Percentiles rank a stretch among this genome's conserved stretches.
These are phyloP conservation scores for Mus spicilegus DNA, from an alignment of 2,113 vertebrate species.

Conservation along the genomic window DNA sequence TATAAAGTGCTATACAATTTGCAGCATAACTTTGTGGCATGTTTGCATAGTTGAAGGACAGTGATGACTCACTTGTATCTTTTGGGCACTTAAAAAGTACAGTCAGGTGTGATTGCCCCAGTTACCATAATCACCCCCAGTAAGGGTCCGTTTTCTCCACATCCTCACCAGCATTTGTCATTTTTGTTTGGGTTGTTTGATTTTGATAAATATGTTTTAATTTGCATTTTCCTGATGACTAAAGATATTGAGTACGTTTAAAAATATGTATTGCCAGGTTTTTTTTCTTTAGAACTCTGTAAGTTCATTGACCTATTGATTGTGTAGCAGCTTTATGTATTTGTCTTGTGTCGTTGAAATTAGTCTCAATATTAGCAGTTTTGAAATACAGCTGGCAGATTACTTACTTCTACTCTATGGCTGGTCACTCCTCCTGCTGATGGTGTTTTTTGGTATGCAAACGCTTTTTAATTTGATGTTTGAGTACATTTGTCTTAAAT, in stretches of 20 bases:
- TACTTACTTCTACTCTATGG: background rate
- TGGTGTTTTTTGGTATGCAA: background rate
- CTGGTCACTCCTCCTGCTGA: background rate
- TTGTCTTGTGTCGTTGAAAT: background rate
- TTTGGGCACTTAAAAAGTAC: conserved; percentile 2
- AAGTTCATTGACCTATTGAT: background rate
- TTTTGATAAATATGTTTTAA: background rate
- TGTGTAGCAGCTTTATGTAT: background rate
- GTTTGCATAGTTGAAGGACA: background rate
- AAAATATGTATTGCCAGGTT: background rate
- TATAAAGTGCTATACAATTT: background rate
- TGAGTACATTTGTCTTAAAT: conserved; percentile 20
- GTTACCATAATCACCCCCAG: background rate
- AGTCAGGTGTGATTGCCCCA: background rate
- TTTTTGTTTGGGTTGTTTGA: background rate
- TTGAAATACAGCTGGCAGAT: background rate
- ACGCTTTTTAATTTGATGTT: background rate
- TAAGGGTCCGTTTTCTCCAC: background rate
- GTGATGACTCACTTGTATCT: background rate
- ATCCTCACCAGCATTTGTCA: background rate
- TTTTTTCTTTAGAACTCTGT: background rate
- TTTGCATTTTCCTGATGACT: background rate
- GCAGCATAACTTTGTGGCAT: background rate
- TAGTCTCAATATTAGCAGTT: background rate
- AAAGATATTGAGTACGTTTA: background rate